Base-by-base conservation (phyloP, 2,888 invertebrate species). In the Melanotus villosus region DNA sequence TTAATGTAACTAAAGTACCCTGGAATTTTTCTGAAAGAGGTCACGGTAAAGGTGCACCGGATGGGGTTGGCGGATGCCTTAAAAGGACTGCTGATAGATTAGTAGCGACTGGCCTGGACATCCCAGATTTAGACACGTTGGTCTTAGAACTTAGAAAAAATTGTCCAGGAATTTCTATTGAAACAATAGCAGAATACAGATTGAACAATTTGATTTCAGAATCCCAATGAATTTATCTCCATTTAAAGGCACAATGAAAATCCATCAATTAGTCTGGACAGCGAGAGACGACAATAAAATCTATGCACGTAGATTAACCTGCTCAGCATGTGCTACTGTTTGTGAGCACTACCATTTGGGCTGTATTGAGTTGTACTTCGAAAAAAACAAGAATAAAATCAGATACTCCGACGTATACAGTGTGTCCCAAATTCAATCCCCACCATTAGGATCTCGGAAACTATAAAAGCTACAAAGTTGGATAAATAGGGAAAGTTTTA, bases 21-120 rank as follows among this genome's bases (percentile, higher is more conserved):
- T 82, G 79, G 80, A 78, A 79, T 59, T 81, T 76, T 65, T 62
- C 50, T 6, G 80, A 81, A 65, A 76, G 77, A 1, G 79, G 80
- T 2, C 81, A 82, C 73, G 79, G 81, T 2, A 82, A 82, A 65
- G 80, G 79, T 16, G 77, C 79, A 21, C 72, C 79, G 36, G 80
- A 79, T 78, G 80, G 80, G 6, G 72, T 82, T 38, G 82, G 80
- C 60, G 81, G 74, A 2, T 68, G 72, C 30, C 32, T 78, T 7
- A 81, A 80, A 69, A 65, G 80, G 74, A 76, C 77, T 60, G 78
- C 79, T 21, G 76, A 81, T 65, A 34, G 71, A 63, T 69, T 79
- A 3, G 73, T 81, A 32, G 77, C 78, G 65, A 45, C 47, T 38
- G 77, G 77, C 72, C 74, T 70, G 19, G 80, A 80, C 71, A 73